These are phyloP conservation scores for Notolepis coatsorum DNA, from an alignment of 2,797 vertebrate genomes.

Conservation along the genomic window DNA sequence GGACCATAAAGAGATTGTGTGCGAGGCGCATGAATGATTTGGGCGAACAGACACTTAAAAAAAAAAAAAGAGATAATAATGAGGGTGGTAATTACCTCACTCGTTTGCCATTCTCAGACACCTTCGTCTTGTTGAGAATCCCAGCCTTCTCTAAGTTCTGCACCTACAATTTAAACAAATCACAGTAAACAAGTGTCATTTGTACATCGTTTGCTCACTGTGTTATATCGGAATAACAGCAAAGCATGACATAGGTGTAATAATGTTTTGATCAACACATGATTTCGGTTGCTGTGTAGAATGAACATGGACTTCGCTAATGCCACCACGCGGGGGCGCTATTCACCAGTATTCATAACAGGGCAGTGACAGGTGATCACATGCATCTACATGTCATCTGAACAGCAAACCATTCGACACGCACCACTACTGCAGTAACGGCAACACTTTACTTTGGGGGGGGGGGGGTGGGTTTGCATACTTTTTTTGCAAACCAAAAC, in stretches of 20 bases:
- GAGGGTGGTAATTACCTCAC: slow-evolving; percentile 82
- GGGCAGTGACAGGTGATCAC: too few relatives aligned
- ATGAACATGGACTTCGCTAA: background rate
- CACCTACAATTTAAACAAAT: slow-evolving; percentile 71
- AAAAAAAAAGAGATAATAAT: background rate
- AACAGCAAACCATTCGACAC: too few relatives aligned
- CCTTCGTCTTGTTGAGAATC: slow-evolving; percentile 92
- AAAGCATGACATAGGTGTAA: background rate
- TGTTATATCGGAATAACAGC: too few relatives aligned
- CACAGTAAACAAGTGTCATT: background rate
- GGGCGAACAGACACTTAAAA: too few relatives aligned
- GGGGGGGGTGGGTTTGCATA: too few relatives aligned
- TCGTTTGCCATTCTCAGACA: slow-evolving; percentile 90
- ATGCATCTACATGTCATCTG: too few relatives aligned
- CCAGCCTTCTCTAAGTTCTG: slow-evolving; percentile 94
- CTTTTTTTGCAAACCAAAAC: too few relatives aligned
- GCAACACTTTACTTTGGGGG: too few relatives aligned
- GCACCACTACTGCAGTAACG: too few relatives aligned
- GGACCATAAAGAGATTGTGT: too few relatives aligned
- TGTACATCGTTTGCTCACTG: background rate
- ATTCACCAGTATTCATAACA: background rate
- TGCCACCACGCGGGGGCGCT: background rate
- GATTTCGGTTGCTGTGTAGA: background rate
- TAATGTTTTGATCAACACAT: slow-evolving; percentile 10
- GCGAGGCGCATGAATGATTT: too few relatives aligned